Evolutionary conservation across 2,888 invertebrate genomes (phyloP).

Genomic region (Drosophila putrida): DNA sequence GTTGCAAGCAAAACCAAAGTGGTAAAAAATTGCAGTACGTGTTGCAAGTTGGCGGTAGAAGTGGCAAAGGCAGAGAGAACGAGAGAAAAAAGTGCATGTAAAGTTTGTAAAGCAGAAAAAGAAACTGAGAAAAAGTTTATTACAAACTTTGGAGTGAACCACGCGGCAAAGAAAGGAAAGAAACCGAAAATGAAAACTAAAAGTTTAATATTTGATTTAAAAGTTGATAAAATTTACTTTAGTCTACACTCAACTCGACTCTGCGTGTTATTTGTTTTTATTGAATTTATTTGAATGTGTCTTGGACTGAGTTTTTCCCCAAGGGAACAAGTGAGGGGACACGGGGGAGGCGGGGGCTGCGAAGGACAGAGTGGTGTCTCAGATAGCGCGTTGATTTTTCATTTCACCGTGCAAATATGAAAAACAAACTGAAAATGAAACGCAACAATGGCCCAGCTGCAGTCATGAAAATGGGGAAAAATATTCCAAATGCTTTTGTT

Average conservation of each 20-base stretch:
- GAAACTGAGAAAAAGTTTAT: conserved; percentile 71
- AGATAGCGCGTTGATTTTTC: conserved; percentile 69
- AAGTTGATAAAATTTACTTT: conserved; percentile 79
- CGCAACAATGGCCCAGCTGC: conserved; percentile 42
- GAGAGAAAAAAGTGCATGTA: conserved; percentile 57
- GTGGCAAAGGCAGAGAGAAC: background rate
- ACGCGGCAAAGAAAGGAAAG: conserved; percentile 48
- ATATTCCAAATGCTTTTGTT: conserved; percentile 70
- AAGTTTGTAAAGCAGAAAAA: conserved; percentile 59
- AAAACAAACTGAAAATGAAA: conserved; percentile 65
- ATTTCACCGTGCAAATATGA: conserved; percentile 78
- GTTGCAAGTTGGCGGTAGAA: conserved; percentile 54
- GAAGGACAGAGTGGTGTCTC: conserved; percentile 44
- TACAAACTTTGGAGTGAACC: conserved; percentile 69
- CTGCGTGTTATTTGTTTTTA: conserved; percentile 67
- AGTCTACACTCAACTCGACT: conserved; percentile 66
- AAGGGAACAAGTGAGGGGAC: background rate
- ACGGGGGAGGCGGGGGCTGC: too few species aligned
- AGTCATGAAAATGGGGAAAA: conserved; percentile 36
- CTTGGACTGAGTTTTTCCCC: conserved; percentile 31
- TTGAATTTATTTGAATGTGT: conserved; percentile 74
- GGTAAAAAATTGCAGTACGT: conserved; percentile 72
- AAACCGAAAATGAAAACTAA: conserved; percentile 53
- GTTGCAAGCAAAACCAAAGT: conserved; percentile 64
- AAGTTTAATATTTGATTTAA: conserved; percentile 81